Conservation (phyloP, 2,113 vertebrate genomes). For the Ammodytes dubius region DNA sequence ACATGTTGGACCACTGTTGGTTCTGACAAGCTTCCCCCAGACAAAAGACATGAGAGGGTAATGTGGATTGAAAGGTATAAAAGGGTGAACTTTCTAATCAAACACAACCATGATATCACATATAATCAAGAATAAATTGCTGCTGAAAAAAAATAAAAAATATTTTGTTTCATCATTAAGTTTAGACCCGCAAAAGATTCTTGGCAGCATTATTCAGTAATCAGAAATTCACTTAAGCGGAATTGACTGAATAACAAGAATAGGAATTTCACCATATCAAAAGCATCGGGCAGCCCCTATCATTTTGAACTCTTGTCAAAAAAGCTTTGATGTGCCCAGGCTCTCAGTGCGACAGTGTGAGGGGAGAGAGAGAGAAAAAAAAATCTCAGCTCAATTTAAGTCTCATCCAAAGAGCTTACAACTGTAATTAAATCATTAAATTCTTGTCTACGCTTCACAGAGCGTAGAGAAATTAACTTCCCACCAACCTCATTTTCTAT, state of each 20-base stretch:
- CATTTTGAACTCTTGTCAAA: conserved; percentile 93
- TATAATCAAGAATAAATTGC: conserved; percentile 58
- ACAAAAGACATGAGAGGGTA: conserved; percentile 65
- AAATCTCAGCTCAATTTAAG: conserved; percentile 99
- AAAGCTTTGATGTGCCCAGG: conserved; percentile 93
- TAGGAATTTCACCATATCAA: conserved; percentile 84
- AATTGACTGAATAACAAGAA: conserved; percentile 84
- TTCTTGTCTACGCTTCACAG: conserved; percentile 99
- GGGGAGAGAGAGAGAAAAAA: conserved; percentile 69
- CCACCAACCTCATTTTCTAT: conserved; percentile 99
- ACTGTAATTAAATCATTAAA: conserved; percentile 99
- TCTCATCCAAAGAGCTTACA: conserved; percentile 99
- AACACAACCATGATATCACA: conserved; percentile 53
- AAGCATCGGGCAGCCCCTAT: conserved; percentile 89
- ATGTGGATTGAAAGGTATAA: conserved; percentile 41
- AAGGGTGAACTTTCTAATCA: conserved; percentile 36
- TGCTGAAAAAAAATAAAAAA: conserved; percentile 54
- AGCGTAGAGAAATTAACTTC: conserved; percentile 99
- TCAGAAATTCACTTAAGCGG: conserved; percentile 88
- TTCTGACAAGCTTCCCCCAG: conserved; percentile 58
- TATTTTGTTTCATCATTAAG: conserved; percentile 77
- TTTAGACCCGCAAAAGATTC: conserved; percentile 73
- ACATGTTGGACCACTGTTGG: conserved; percentile 69
- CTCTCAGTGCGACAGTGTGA: conserved; percentile 91
- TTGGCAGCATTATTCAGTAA: conserved; percentile 80